Percentiles rank a stretch among this genome's conserved stretches.
phyloP scores from a whole-genome alignment of 2,113 vertebrate species.

The Python bivittatus region DNA sequence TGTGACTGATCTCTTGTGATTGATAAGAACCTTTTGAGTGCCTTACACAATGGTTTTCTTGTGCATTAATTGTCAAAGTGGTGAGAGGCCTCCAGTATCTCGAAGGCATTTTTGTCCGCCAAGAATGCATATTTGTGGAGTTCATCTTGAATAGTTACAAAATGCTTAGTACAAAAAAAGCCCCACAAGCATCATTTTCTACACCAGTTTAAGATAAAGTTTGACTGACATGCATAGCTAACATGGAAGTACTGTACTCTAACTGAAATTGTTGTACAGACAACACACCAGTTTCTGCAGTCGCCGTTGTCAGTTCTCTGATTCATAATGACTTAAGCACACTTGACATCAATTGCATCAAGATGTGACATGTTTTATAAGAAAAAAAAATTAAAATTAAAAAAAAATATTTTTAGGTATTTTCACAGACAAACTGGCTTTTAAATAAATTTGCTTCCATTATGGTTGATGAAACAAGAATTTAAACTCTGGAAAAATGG shows the following conservation, averaged over 20 bases:
- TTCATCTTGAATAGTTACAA: conserved; percentile 80
- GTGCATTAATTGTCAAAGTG: conserved; percentile 85
- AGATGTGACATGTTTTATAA: conserved; percentile 96
- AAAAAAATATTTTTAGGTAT: conserved; percentile 98
- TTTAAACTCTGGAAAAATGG: conserved; percentile 77
- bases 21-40: conserved; percentile 96
- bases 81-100: conserved; percentile 86
- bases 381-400: conserved; percentile 80
- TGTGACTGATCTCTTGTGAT: conserved; percentile 98
- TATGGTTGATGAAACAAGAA: conserved; percentile 76
- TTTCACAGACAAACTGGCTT: conserved; percentile 98
- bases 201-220: conserved; percentile 76
- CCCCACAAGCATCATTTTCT: conserved; percentile 75
- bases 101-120: conserved; percentile 84
- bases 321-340: conserved; percentile 97
- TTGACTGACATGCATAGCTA: conserved; percentile 84
- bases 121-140: conserved; percentile 81
- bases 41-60: conserved; percentile 98
- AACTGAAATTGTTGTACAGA: conserved; percentile 80
- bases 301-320: conserved; percentile 86
- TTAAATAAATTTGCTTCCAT: conserved; percentile 98
- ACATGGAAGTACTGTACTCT: conserved; percentile 79
- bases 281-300: conserved; percentile 85
- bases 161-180: conserved; percentile 69
- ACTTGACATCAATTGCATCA: conserved; percentile 94